Evolutionary conservation across 2,797 vertebrate genomes (phyloP).

Genomic region (Scomberomorus guttatus): DNA sequence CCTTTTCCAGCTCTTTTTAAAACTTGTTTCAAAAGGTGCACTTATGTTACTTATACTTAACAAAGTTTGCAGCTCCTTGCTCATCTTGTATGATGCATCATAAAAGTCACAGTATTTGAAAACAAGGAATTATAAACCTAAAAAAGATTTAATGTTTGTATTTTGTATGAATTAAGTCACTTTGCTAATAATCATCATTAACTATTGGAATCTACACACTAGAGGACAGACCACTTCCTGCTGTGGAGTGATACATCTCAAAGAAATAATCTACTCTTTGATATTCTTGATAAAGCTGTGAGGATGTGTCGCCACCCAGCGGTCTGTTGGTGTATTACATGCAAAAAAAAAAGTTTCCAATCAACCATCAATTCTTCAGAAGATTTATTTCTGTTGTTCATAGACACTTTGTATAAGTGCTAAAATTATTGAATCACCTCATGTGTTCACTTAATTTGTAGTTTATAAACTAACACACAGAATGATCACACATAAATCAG

Average conservation of each 20-base stretch:
- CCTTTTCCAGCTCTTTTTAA: too few species aligned
- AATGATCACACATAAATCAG: not conserved
- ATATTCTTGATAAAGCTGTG: not conserved
- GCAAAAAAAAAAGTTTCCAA: not conserved
- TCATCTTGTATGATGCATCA: too few species aligned
- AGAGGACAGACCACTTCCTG: not conserved
- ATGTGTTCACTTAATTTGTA: not conserved
- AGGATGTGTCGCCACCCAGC: not conserved
- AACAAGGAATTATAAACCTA: too few species aligned
- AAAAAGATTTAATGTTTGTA: not conserved
- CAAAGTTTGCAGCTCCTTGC: too few species aligned
- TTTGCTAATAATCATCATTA: too few species aligned
- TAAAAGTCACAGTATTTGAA: too few species aligned
- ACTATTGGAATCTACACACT: too few species aligned
- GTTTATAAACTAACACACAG: not conserved
- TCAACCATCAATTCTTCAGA: not conserved
- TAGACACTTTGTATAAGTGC: not conserved
- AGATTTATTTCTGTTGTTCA: conserved; percentile 10
- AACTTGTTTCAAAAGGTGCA: too few species aligned
- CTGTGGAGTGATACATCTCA: not conserved
- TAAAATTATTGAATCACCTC: not conserved
- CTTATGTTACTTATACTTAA: too few species aligned
- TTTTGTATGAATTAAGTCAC: too few species aligned
- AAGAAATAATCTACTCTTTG: not conserved
- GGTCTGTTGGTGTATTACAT: not conserved